A percentile compares a stretch with the other conserved stretches of the same genome.
Evolutionary conservation across 2,113 vertebrate species (phyloP).

Genomic region (Tragelaphus buxtoni): DNA sequence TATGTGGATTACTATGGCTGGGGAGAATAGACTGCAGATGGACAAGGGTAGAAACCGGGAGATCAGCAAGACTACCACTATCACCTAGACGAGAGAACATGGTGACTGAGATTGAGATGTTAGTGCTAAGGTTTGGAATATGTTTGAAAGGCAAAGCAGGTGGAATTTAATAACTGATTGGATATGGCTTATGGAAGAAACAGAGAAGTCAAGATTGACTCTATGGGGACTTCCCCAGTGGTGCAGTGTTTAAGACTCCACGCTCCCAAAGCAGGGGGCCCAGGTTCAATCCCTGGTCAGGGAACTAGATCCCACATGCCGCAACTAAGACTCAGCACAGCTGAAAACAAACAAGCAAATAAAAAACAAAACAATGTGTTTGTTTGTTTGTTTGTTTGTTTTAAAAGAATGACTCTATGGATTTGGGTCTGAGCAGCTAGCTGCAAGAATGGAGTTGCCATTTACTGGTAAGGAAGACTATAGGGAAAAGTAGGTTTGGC

Average conservation of each 20-base stretch:
- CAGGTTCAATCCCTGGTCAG: background rate
- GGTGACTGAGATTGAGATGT: background rate
- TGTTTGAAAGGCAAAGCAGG: background rate
- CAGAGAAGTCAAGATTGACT: background rate
- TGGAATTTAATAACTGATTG: background rate
- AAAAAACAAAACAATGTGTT: background rate
- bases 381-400: too few species aligned
- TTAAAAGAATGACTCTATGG: background rate
- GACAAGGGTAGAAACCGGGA: background rate
- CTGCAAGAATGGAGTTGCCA: background rate
- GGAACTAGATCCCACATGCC: background rate
- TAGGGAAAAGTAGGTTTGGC: background rate
- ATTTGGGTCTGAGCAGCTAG: background rate
- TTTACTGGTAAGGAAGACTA: conserved; percentile 15
- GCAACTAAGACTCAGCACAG: background rate
- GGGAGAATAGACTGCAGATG: background rate
- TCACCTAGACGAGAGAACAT: background rate
- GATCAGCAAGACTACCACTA: background rate
- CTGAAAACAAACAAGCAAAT: background rate
- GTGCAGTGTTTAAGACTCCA: background rate
- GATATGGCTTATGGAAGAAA: background rate
- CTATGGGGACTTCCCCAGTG: background rate
- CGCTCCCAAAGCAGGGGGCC: background rate
- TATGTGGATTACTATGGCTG: background rate
- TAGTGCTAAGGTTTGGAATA: background rate